phyloP scores from a whole-genome alignment of 2,797 vertebrate genomes.

The Choloepus didactylus region DNA sequence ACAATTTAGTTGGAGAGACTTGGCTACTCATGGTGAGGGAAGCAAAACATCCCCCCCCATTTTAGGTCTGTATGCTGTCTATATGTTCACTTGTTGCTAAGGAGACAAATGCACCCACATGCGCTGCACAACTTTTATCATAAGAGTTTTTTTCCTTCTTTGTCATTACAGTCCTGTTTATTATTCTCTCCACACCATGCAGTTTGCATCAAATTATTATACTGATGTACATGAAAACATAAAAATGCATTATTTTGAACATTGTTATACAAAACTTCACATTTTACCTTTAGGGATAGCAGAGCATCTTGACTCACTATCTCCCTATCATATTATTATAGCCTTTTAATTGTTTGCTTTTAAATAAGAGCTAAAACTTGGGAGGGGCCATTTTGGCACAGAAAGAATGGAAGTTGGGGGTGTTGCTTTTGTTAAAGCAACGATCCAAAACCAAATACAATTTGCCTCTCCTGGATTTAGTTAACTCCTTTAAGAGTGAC shows the following conservation, averaged over 20 bases:
- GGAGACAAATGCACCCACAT: constrained; percentile 83
- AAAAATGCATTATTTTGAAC: constrained; percentile 41
- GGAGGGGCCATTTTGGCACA: constrained; percentile 45
- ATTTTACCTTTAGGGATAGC: constrained; percentile 52
- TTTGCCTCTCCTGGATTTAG: constrained; percentile 84
- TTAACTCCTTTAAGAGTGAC: constrained; percentile 86
- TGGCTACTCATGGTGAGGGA: constrained; percentile 1
- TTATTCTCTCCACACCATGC: not conserved
- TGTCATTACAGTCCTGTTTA: constrained; percentile 65
- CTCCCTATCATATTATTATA: constrained; percentile 40
- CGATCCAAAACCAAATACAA: constrained; percentile 88
- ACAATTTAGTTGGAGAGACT: not conserved
- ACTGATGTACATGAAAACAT: not conserved
- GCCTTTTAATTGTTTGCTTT: constrained; percentile 74
- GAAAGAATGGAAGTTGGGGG: not conserved
- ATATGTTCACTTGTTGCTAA: constrained; percentile 88
- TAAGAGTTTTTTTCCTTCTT: constrained; percentile 73
- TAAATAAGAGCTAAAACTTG: constrained; percentile 75
- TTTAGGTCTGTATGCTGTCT: constrained; percentile 67
- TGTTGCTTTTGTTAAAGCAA: not conserved
- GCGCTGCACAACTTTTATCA: constrained; percentile 27
- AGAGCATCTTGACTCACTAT: constrained; percentile 67
- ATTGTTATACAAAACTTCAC: not conserved
- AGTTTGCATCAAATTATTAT: constrained; percentile 50
- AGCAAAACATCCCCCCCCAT: constrained; percentile 50